These are phyloP conservation scores for Acronicta leporina DNA, from an alignment of 2,888 invertebrate genomes.

Conservation along the genomic window DNA sequence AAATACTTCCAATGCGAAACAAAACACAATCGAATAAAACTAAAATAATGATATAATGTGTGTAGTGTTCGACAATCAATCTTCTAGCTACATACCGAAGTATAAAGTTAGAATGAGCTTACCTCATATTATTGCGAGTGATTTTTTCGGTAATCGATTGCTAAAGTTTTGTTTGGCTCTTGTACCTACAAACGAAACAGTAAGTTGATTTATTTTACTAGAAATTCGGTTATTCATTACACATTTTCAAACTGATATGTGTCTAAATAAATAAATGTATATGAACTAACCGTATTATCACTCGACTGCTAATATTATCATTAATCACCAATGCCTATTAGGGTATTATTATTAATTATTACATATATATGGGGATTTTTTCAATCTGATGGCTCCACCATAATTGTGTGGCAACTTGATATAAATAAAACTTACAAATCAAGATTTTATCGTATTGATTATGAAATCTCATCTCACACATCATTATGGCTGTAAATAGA, in stretches of 20 bases:
- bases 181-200: neutral
- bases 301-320: too few species aligned
- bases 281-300: too few species aligned
- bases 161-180: conserved; percentile 1
- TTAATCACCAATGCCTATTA: too few species aligned
- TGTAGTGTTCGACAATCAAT: conserved; percentile 14
- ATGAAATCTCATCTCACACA: neutral
- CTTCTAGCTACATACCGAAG: conserved; percentile 3
- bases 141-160: conserved; percentile 3
- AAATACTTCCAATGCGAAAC: neutral
- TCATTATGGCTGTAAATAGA: conserved; percentile 1
- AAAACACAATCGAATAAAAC: conserved; percentile 10
- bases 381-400: too few species aligned
- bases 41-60: conserved; percentile 8
- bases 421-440: too few species aligned
- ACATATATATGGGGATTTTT: too few species aligned
- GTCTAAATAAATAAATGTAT: too few species aligned
- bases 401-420: too few species aligned
- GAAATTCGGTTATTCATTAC: neutral
- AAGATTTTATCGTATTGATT: too few species aligned
- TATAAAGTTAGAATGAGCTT: neutral
- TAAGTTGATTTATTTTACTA: neutral
- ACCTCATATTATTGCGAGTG: neutral
- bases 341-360: too few species aligned
- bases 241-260: neutral